A percentile compares a stretch with the other conserved stretches of the same genome.
Evolutionary conservation across 1,140 invertebrate species (phyloP).

Genomic region (Cherax quadricarinatus): DNA sequence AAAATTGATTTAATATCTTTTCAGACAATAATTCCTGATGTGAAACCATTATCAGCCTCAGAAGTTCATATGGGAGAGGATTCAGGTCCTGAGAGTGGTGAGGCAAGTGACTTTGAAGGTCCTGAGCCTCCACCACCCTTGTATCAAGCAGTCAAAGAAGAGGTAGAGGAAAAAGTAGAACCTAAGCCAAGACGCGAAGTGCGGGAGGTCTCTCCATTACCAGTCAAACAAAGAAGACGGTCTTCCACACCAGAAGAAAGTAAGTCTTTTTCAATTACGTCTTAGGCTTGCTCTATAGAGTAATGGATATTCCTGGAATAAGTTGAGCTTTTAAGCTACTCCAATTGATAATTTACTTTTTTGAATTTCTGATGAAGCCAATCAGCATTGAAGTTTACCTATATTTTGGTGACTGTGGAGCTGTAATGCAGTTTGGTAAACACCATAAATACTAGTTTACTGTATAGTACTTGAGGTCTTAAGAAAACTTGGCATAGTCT

Average conservation of each 20-base stretch:
- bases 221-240: constrained; percentile 21
- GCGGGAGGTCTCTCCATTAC: constrained; percentile 33
- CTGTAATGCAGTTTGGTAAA: no score
- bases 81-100: constrained; percentile 48
- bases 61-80: constrained; percentile 60
- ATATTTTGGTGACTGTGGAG: no score
- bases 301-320: no score
- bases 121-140: constrained; percentile 44
- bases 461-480: no score
- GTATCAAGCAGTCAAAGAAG: neutral
- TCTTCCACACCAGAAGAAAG: constrained; percentile 58
- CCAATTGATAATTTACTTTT: no score
- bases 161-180: constrained; percentile 15
- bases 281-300: no score
- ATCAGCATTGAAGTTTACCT: no score
- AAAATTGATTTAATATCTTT: constrained; percentile 32
- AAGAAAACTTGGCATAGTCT: no score
- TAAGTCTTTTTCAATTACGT: no score
- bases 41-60: constrained; percentile 76
- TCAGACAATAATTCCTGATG: constrained; percentile 80
- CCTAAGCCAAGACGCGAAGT: constrained; percentile 29
- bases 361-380: no score
- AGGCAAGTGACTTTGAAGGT: constrained; percentile 58
- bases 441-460: no score
- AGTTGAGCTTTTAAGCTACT: no score